Evolutionary conservation across 1,140 invertebrate species (phyloP).

Genomic region (Penaeus japonicus): DNA sequence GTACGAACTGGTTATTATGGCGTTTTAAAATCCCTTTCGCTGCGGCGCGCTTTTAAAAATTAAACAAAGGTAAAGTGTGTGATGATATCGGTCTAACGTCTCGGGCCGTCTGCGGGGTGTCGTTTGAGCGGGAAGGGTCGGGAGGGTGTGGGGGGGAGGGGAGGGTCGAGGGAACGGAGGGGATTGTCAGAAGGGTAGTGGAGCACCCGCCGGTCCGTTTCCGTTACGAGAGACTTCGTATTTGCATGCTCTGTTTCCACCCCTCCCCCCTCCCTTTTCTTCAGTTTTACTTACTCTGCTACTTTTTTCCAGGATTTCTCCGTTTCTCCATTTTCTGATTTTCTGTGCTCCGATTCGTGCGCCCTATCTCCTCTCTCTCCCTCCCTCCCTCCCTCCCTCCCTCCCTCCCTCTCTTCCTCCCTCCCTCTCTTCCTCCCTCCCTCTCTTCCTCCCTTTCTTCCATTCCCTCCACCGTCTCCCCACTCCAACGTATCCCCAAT

Average conservation of each 20-base stretch:
- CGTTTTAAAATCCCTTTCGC: too few species aligned
- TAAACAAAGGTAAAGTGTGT: too few species aligned
- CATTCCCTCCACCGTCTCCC: neutral
- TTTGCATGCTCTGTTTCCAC: neutral
- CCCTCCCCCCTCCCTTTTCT: neutral
- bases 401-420: neutral
- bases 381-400: neutral
- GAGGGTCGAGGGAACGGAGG: neutral
- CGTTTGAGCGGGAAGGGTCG: neutral
- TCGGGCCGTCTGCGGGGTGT: too few species aligned
- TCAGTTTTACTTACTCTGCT: neutral
- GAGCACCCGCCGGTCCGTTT: too few species aligned
- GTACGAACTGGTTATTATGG: too few species aligned
- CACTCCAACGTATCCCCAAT: neutral
- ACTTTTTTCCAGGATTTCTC: neutral
- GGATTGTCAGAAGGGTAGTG: neutral
- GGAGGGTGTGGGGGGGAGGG: neutral
- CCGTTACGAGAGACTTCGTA: too few species aligned
- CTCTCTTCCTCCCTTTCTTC: neutral
- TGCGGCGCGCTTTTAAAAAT: too few species aligned
- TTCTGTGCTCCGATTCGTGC: neutral
- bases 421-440: neutral
- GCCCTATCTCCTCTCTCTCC: too few species aligned
- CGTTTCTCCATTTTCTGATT: neutral
- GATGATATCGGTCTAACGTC: too few species aligned